A percentile compares a stretch with the other conserved stretches of the same genome.
Conservation (phyloP, 35 echinoderm and acorn worm genomes). For the Heliocidaris erythrogramma region DNA sequence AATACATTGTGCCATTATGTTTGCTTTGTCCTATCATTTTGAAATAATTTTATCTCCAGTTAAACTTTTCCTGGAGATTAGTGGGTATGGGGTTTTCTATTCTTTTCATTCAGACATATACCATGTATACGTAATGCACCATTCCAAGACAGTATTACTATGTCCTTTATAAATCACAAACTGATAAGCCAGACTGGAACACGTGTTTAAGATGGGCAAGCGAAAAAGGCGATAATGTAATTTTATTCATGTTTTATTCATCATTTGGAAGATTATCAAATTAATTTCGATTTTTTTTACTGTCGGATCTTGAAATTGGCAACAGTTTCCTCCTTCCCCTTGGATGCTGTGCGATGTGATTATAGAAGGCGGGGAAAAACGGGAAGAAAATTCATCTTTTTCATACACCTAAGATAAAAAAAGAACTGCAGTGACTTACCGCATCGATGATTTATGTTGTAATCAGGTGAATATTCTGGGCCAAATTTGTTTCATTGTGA, state of each 20-base stretch:
- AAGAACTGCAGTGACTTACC: not conserved
- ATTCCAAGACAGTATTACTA: too few relatives aligned
- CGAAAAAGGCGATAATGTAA: slow-evolving; percentile 7
- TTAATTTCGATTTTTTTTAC: slow-evolving; percentile 33
- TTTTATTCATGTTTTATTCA: slow-evolving; percentile 46
- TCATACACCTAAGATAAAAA: not conserved
- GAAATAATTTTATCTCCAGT: too few relatives aligned
- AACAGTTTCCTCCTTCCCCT: slow-evolving; percentile 39
- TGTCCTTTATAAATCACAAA: not conserved
- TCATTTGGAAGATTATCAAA: slow-evolving; percentile 33
- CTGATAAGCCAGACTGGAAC: not conserved
- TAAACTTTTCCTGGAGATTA: too few relatives aligned
- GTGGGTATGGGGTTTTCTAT: too few relatives aligned
- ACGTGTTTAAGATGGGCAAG: not conserved
- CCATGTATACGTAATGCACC: too few relatives aligned
- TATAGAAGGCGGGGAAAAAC: not conserved
- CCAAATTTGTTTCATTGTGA: slow-evolving; percentile 23
- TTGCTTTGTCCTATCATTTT: too few relatives aligned
- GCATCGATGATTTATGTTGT: not conserved
- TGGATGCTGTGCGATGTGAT: slow-evolving; percentile 28
- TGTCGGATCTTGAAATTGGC: slow-evolving; percentile 15
- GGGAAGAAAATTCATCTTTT: slow-evolving; percentile 24
- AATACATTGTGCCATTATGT: too few relatives aligned
- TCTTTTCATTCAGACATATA: too few relatives aligned
- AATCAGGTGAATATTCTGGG: slow-evolving; percentile 31